Conservation (phyloP, 2,113 vertebrate genomes). For the Thalassarche chlororhynchos region DNA sequence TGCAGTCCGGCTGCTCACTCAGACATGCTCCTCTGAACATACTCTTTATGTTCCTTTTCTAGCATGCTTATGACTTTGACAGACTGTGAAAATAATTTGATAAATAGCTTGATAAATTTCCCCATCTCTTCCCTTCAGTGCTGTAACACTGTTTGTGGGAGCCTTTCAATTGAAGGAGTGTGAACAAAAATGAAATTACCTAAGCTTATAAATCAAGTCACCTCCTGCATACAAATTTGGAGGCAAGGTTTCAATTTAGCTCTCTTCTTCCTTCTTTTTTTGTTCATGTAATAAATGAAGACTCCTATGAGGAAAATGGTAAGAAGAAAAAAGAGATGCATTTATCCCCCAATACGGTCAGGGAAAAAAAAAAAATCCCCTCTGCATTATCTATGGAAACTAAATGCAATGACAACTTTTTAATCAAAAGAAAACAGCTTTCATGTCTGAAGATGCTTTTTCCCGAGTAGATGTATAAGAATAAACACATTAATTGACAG, state of each 20-base stretch:
- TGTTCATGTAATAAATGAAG: conserved; percentile 7
- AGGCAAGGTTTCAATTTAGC: conserved; percentile 45
- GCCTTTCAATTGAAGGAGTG: conserved; percentile 25
- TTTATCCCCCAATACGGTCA: background rate
- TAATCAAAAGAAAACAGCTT: conserved; percentile 68
- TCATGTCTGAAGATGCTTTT: conserved; percentile 68
- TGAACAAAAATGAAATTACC: conserved; percentile 62
- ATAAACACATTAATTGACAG: conserved; percentile 80
- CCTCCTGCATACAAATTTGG: conserved; percentile 50
- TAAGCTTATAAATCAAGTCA: conserved; percentile 45
- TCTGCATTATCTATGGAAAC: conserved; percentile 71
- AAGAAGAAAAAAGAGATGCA: background rate
- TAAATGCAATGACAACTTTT: conserved; percentile 56
- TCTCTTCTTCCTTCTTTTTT: background rate
- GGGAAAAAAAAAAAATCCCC: background rate
- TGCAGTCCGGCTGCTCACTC: background rate
- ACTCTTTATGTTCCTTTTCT: background rate
- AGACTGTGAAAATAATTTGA: conserved; percentile 53
- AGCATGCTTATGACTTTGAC: conserved; percentile 6
- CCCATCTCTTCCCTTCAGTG: conserved; percentile 30
- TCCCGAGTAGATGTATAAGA: conserved; percentile 25
- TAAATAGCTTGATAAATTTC: conserved; percentile 58
- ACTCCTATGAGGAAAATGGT: background rate
- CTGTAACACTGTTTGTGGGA: background rate
- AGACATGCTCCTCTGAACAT: background rate